Percentiles rank a stretch among this genome's conserved stretches.
Evolutionary conservation across 2,113 vertebrate genomes (phyloP).

Genomic region (Isurus oxyrinchus): DNA sequence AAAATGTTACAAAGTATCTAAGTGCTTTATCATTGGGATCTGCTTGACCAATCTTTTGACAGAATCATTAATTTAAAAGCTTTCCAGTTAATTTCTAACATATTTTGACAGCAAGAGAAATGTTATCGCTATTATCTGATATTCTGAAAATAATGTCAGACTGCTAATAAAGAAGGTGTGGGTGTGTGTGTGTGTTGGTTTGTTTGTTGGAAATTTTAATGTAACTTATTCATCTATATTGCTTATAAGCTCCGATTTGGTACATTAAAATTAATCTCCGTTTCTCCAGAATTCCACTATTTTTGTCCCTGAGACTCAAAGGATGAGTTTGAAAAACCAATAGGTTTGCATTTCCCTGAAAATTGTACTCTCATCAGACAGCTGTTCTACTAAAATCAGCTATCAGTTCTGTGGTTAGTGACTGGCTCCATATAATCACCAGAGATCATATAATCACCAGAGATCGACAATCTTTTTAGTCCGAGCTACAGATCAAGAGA

Average conservation of each 20-base stretch:
- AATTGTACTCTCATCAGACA: background rate
- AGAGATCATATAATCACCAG: conserved; percentile 24
- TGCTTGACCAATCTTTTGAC: background rate
- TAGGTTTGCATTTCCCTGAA: background rate
- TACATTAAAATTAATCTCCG: background rate
- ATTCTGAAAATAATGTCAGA: background rate
- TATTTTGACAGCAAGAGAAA: background rate
- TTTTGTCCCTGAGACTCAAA: background rate
- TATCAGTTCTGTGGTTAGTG: background rate
- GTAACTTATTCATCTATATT: background rate
- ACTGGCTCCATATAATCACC: conserved; percentile 28
- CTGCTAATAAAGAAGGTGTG: background rate
- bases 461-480: background rate
- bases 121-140: background rate
- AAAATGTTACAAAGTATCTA: conserved; percentile 34
- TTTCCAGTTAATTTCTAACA: background rate
- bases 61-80: background rate
- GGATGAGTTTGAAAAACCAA: background rate
- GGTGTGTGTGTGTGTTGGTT: too few relatives aligned
- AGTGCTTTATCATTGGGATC: conserved; percentile 10
- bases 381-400: background rate
- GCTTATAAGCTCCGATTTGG: background rate
- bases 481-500: conserved; percentile 22
- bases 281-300: background rate
- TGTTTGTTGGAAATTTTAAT: background rate